phyloP scores from a whole-genome alignment of 2,888 invertebrate species.

The Phaonia tiefii region DNA sequence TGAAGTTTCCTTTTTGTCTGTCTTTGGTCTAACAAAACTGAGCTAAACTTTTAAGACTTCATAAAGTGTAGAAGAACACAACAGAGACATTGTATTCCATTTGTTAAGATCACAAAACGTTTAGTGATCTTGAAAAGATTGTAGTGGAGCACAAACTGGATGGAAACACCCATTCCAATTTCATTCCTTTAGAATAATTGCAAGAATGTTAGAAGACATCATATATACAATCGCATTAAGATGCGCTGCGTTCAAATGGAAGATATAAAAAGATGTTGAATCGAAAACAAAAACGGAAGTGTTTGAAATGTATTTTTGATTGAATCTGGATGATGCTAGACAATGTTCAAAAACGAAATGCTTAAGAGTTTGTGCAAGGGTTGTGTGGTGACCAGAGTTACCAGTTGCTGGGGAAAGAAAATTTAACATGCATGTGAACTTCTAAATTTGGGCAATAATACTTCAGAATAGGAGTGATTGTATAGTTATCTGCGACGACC shows the following conservation, averaged over 20 bases:
- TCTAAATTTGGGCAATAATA: too few relatives aligned
- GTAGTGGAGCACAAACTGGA: neutral
- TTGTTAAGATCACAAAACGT: neutral
- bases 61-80: conserved; percentile 9
- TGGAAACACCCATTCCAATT: conserved; percentile 16
- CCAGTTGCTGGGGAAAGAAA: too few relatives aligned
- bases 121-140: conserved; percentile 53
- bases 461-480: too few relatives aligned
- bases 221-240: too few relatives aligned
- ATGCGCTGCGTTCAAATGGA: too few relatives aligned
- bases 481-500: too few relatives aligned
- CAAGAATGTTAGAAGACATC: too few relatives aligned
- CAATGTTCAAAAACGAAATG: conserved; percentile 19
- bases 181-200: conserved; percentile 31
- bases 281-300: conserved; percentile 73
- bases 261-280: conserved; percentile 25
- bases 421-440: too few relatives aligned
- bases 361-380: neutral
- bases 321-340: conserved; percentile 57
- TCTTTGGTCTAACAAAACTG: neutral
- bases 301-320: conserved; percentile 69
- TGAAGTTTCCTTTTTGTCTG: conserved; percentile 28
- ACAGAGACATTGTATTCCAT: conserved; percentile 43
- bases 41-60: conserved; percentile 6
- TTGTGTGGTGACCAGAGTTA: conserved; percentile 7